phyloP scores from a whole-genome alignment of 1,140 invertebrate genomes.

The Drosophila nikananu region DNA sequence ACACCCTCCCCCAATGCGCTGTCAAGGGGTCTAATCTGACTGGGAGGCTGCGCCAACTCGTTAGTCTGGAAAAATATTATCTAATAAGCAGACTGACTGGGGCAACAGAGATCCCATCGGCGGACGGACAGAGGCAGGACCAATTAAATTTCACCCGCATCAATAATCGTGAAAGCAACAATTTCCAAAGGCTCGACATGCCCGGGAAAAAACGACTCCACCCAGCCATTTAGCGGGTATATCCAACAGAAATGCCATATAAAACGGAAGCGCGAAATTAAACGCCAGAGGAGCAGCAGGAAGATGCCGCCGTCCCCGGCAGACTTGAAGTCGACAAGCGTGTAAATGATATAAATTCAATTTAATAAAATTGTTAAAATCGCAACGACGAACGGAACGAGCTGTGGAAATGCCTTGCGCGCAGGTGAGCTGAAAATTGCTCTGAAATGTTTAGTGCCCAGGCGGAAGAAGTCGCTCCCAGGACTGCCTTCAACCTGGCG shows the following conservation, averaged over 20 bases:
- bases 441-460: constrained; percentile 65
- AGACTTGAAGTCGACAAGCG: constrained; percentile 83
- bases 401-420: constrained; percentile 79
- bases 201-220: constrained; percentile 34
- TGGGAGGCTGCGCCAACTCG: constrained; percentile 36
- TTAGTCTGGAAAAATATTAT: constrained; percentile 65
- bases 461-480: constrained; percentile 41
- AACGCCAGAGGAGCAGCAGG: constrained; percentile 37
- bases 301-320: constrained; percentile 12
- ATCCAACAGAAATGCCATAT: constrained; percentile 67
- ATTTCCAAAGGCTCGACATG: constrained; percentile 55
- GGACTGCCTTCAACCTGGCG: constrained; percentile 17
- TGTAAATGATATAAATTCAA: constrained; percentile 85
- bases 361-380: constrained; percentile 85
- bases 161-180: constrained; percentile 83
- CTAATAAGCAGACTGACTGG: constrained; percentile 50
- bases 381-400: constrained; percentile 70
- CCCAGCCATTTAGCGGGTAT: constrained; percentile 11
- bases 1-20: background rate
- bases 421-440: constrained; percentile 84
- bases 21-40: constrained; percentile 39
- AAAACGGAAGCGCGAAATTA: constrained; percentile 72
- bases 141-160: constrained; percentile 84
- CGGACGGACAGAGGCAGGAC: constrained; percentile 27
- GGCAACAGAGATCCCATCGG: constrained; percentile 19